Percentiles rank a stretch among this genome's conserved stretches.
These are phyloP conservation scores for Gnatocerus cornutus DNA, from an alignment of 2,888 invertebrate species.

Conservation along the genomic window DNA sequence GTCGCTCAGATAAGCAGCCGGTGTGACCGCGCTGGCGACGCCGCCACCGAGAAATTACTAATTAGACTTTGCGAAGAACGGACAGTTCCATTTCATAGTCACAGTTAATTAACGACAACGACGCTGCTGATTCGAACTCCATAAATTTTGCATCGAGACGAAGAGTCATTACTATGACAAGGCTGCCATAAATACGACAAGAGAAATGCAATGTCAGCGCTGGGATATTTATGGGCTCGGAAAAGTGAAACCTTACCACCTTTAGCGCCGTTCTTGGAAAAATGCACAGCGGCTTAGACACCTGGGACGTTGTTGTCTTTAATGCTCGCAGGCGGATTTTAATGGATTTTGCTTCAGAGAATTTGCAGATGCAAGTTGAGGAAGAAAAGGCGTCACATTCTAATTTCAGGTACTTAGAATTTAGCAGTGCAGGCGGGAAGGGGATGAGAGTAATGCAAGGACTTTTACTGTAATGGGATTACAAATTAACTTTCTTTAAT, in stretches of 20 bases:
- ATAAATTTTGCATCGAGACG: slow-evolving; percentile 3
- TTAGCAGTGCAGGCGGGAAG: background rate
- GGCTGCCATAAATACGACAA: slow-evolving; percentile 16
- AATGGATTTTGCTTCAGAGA: slow-evolving; percentile 28
- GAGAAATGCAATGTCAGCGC: slow-evolving; percentile 9
- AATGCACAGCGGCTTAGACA: slow-evolving; percentile 17
- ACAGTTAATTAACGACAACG: slow-evolving; percentile 28
- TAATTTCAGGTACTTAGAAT: background rate
- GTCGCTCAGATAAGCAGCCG: slow-evolving; percentile 39
- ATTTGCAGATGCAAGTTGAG: slow-evolving; percentile 7
- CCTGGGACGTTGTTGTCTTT: slow-evolving; percentile 26
- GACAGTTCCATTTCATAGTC: slow-evolving; percentile 27
- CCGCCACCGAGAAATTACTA: slow-evolving; percentile 30
- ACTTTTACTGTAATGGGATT: background rate
- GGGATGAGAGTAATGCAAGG: background rate
- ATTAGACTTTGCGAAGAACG: slow-evolving; percentile 34
- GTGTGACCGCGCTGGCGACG: slow-evolving; percentile 40
- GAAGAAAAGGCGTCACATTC: background rate
- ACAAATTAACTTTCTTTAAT: background rate
- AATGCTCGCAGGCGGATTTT: slow-evolving; percentile 11
- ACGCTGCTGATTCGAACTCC: background rate
- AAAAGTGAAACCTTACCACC: slow-evolving; percentile 12
- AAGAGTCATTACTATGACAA: slow-evolving; percentile 8
- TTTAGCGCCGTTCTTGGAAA: slow-evolving; percentile 23
- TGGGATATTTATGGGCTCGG: slow-evolving; percentile 15